Evolutionary conservation across 23 tunicate genomes (phyloP), one percentile per base, ranked within the genome.

Genomic region (Diplosoma virens): DNA sequence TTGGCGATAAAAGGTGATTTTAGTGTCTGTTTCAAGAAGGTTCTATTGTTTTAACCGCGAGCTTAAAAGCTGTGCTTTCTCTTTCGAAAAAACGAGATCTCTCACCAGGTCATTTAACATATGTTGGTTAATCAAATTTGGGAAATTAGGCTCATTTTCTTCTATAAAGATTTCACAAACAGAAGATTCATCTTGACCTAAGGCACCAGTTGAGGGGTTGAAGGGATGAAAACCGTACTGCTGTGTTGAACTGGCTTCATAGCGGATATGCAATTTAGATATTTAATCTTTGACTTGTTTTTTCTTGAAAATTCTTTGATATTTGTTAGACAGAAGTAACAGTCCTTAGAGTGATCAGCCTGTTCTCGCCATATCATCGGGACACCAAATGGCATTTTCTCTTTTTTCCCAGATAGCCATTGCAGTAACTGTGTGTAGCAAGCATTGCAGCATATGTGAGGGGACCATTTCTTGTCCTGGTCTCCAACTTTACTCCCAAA

Each of bases 371-470:
- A 55, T 20, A 20, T 4, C 63, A 55, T 55, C 63, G 24, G 63
- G 24, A 55, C 63, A 55, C 63, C 63, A 55, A 20, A 11, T 11
- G 24, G 63, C 63, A 55, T 16, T 55, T 55, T 55, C 63, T 55
- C 20, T 20, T 55, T 55, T 41, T 55, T 55, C 63, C 63, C 21
- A 11, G 63, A 22, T 4, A 55, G 63, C 24, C 63, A 55, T 20
- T 25, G 20, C 21, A 55, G 24, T 55, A 55, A 55, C 24, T 55
- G 63, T 55, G 63, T 11, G 63, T 55, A 11, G 63, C 24, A 55
- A 55, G 63, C 63, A 20, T 55, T 55, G 24, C 63, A 55, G 63
- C 63, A 11, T 55, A 55, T 55, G 63, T 20, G 24, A 11, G 63
- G 63, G 24, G 24, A 16, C 24, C 63, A 55, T 16, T 55, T 14